Evolutionary conservation across 2,797 vertebrate genomes (phyloP).

Genomic region (Moxostoma hubbsi): DNA sequence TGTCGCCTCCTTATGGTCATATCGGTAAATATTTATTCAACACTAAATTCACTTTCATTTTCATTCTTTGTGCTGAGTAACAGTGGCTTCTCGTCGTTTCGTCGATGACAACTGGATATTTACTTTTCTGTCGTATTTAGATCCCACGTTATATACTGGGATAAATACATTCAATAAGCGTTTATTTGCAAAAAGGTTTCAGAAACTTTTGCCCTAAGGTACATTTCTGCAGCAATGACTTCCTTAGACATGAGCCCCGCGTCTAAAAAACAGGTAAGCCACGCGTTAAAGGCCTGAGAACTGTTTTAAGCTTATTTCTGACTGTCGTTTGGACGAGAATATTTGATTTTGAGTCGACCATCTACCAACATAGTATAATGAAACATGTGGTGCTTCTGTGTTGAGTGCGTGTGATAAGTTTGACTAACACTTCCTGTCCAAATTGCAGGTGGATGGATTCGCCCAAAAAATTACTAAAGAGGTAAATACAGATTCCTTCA

Average conservation of each 20-base stretch:
- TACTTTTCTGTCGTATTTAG: background rate
- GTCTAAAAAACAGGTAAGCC: slow-evolving; percentile 76
- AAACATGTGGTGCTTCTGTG: background rate
- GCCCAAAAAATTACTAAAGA: slow-evolving; percentile 74
- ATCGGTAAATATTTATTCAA: background rate
- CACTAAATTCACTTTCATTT: slow-evolving; percentile 74
- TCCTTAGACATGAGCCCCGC: slow-evolving; percentile 68
- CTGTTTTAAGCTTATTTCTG: background rate
- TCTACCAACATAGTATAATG: background rate
- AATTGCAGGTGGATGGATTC: slow-evolving; percentile 78
- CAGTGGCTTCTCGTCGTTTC: slow-evolving; percentile 42
- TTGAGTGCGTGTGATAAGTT: background rate
- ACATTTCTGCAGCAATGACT: slow-evolving; percentile 67
- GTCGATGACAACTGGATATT: background rate
- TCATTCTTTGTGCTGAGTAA: slow-evolving; percentile 76
- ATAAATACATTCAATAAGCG: background rate
- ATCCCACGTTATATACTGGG: background rate
- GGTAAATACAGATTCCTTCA: slow-evolving; percentile 59
- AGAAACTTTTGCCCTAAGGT: background rate
- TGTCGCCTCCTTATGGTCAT: slow-evolving; percentile 1
- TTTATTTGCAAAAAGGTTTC: background rate
- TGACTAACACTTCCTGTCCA: slow-evolving; percentile 20
- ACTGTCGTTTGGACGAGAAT: background rate
- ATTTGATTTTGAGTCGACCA: background rate
- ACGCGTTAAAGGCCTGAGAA: slow-evolving; percentile 31